Base-by-base conservation (phyloP, 2,888 invertebrate species). In the Schizaphis graminum region DNA sequence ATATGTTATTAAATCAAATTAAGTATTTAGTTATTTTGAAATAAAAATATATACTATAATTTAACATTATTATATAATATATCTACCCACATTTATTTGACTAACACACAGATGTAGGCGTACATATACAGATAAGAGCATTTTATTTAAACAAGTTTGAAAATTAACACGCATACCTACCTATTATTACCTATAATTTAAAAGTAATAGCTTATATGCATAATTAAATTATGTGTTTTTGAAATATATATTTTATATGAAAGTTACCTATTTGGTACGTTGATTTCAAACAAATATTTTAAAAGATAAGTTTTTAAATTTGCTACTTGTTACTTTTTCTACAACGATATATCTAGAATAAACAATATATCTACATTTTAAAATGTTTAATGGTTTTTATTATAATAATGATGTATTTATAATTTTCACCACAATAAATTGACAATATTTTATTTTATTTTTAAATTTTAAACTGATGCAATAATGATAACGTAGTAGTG, bases 121-220 rank as follows among this genome's bases (percentile, higher is more conserved):
- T 47, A 47, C 7, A 28, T 13, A 26, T 47, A 13, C 47, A 47
- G 86, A 35, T 86, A 47, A 47, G 47, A 47, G 0, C 4, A 86
- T 86, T 86, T 86, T n/a, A 47, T 47, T 86, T 86, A 86, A 86
- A 86, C 86, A 28, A 47, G 86, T 86, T 86, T 47, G 13, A 28
- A 21, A n/a, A 26, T 47, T n/a, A 86, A 28, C 16, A 41, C 44
- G 13, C 44, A 44, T 24, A 86, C 26, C 28, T 47, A 47, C 53
- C 53, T 61, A 61, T n/a, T 67, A 67, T n/a, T 67, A n/a, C 16
- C 13, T n/a, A 67, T 67, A n/a, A n/a, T 13, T n/a, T 67, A 16
- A 16, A 67, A n/a, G 67, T 67, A 86, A 13, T 49, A 49, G 16
- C 53, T 53, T 16, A 16, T 53, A 28, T 86, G n/a, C 47, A 47